Base-by-base conservation (phyloP, 2,113 vertebrate genomes). In the Dendropsophus ebraccatus region DNA sequence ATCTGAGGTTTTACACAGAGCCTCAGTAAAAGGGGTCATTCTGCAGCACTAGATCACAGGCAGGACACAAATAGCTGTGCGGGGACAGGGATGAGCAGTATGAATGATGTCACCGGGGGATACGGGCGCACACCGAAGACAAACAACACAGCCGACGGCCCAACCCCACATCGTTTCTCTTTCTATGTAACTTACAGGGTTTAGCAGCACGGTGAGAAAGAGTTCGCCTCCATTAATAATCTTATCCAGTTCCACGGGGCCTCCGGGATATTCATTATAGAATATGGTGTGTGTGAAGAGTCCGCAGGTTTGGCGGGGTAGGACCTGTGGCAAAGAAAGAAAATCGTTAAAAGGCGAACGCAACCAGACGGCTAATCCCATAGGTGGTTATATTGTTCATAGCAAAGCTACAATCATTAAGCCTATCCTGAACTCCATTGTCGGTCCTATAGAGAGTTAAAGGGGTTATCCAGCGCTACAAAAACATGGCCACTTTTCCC, bases 261-360 rank as follows among this genome's bases (percentile, higher is more conserved):
- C 97, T 17, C 97, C 97, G 0, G 98, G 98, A 88, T 99, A 99
- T 74, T 99, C 97, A 0, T 95, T 99, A 87, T 99, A 98, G 95
- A 99, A 99, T 91, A 99, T 99, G 45, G 98, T 99, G 92, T 99
- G 98, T 0, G 98, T 99, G 93, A 99, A 99, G 83, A 99, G 96
- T 84, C 97, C 98, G 0, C 98, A 99, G 0, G 98, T 99, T 90
- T 99, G 98, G 86, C 98, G 92, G 5, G 98, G 98, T 37, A 99
- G 94, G 87, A 99, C 97, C 98, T 99, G 89, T 8, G 81, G 54
- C 0, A 47, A 37, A 37, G 10, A 70, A 54, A 37, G 4, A 1
- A 25, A 41, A 58, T n/a, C 25, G 14, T 45, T 8, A n/a, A 14
- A n/a, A 80, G 17, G 19, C 45, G 13, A 28, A 11, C 21, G 16